Evolutionary conservation across 2,888 invertebrate genomes (phyloP), one percentile per base, ranked within the genome.

Genomic region (Eristalis tenax): DNA sequence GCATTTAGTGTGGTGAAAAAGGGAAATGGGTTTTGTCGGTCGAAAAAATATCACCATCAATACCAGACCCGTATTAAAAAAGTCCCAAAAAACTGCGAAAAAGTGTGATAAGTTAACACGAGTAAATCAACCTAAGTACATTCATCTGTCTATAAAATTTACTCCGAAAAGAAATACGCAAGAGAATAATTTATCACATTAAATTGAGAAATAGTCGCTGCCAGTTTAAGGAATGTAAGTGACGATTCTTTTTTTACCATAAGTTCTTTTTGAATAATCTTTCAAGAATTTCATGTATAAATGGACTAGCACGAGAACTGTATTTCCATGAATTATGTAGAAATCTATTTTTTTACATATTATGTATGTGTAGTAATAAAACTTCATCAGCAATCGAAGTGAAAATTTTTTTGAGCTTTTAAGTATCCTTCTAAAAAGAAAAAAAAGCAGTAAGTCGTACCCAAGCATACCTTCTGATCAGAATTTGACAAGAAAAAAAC

Each of bases 1-100:
- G 88, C 89, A 89, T 89, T 89, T 81, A 83, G 88, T 89, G 90
- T 90, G 90, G 89, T 90, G 90, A 89, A 89, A 89, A 89, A 88
- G 79, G 78, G 70, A 80, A 88, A 85, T 84, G 83, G 80, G 69
- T 83, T 83, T 87, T 83, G 82, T 87, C 78, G 85, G 84, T 85
- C 81, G 73, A 65, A 70, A 70, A 81, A 74, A 77, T 50, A 80
- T 73, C 84, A 86, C 75, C 76, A 63, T 76, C 70, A 77, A 38
- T 65, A 75, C 69, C 65, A 68, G 82, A 70, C 78, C 82, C 88
- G 75, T 75, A 82, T 77, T 80, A 88, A 88, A 83, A 83, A 87
- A 87, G 56, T 69, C 66, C 40, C 69, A 68, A 76, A n/a, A 73
- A 81, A 78, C 38, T 61, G 64, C 71, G 73, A 75, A 83, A 80